phyloP scores from a whole-genome alignment of 2,797 vertebrate species.

The Aselliscus stoliczkanus region DNA sequence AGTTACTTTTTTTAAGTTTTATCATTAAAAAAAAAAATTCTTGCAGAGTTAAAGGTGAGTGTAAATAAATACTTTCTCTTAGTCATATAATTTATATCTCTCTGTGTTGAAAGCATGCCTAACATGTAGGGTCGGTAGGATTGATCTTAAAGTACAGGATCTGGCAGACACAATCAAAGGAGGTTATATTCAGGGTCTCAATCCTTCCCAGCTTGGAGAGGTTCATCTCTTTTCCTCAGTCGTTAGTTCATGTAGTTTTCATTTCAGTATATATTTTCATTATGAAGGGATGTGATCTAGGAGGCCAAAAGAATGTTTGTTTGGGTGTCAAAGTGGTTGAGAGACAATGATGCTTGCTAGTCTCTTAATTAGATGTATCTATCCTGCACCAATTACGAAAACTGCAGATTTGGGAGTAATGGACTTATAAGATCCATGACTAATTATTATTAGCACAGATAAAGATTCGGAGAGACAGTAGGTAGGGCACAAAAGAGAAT shows the following conservation, averaged over 20 bases:
- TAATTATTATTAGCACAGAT: neutral
- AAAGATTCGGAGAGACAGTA: neutral
- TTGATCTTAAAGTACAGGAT: neutral
- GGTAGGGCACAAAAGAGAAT: neutral
- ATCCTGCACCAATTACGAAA: neutral
- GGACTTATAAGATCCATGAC: neutral
- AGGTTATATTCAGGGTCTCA: neutral
- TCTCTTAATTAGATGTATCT: neutral
- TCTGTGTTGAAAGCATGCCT: neutral
- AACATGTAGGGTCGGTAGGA: neutral
- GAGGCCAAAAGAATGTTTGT: neutral
- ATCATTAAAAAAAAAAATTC: neutral
- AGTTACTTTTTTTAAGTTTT: neutral
- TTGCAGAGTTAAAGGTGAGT: neutral
- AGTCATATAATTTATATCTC: neutral
- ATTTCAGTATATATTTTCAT: neutral
- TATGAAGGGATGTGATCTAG: neutral
- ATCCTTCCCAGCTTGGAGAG: neutral
- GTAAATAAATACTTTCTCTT: slow-evolving; percentile 4
- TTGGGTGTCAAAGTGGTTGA: neutral
- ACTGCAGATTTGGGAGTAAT: neutral
- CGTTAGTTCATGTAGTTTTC: neutral
- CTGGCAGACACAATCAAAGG: neutral
- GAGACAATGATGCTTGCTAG: neutral
- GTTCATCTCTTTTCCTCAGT: neutral